Evolutionary conservation across 2,113 vertebrate genomes (phyloP).

Genomic region (Mormoops blainvillei): DNA sequence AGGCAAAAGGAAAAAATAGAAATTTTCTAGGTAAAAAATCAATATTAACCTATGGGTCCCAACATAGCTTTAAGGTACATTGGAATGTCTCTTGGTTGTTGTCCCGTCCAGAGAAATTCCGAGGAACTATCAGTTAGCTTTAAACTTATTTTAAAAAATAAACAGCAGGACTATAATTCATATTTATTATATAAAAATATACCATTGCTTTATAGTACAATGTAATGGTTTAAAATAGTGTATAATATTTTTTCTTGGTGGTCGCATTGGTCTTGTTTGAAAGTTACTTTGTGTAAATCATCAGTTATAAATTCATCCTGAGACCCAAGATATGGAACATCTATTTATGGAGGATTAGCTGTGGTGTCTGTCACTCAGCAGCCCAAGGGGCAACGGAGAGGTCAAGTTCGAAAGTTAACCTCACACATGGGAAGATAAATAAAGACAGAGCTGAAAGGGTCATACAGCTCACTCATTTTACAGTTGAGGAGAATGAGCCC

Average conservation of each 20-base stretch:
- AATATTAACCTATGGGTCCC: neutral
- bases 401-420: slow-evolving; percentile 47
- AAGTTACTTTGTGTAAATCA: slow-evolving; percentile 51
- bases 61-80: neutral
- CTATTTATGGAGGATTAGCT: slow-evolving; percentile 74
- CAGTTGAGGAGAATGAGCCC: slow-evolving; percentile 38
- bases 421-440: neutral
- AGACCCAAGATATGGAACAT: slow-evolving; percentile 65
- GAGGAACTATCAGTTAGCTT: neutral
- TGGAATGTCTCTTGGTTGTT: neutral
- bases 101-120: neutral
- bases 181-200: neutral
- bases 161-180: neutral
- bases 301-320: slow-evolving; percentile 66
- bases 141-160: neutral
- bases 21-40: slow-evolving; percentile 5
- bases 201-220: neutral
- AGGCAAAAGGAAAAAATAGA: neutral
- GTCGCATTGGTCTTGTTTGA: slow-evolving; percentile 51
- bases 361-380: slow-evolving; percentile 58
- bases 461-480: slow-evolving; percentile 2
- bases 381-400: slow-evolving; percentile 20
- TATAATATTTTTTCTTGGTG: slow-evolving; percentile 26
- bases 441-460: neutral
- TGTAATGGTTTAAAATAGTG: slow-evolving; percentile 2